Evolutionary conservation across 1,140 invertebrate species (phyloP), one percentile per base, ranked within the genome.

Genomic region (Trissolcus basalis): DNA sequence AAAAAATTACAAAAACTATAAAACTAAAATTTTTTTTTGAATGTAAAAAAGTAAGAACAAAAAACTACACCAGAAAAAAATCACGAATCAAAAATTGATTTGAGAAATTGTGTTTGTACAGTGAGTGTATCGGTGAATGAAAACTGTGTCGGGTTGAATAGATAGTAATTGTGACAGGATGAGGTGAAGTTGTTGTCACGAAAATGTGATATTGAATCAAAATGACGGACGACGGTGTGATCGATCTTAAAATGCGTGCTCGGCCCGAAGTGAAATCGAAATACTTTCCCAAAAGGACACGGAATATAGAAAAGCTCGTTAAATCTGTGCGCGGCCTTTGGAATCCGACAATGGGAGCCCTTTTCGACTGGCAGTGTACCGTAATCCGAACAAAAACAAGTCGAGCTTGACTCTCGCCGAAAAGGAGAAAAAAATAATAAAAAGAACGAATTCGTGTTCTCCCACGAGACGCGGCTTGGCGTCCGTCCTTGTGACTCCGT

Each of bases 371-470:
- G 7, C 43, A n/a, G 43, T 27, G 19, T 44, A 44, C 43, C 43
- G 43, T 44, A 44, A 44, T 44, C 43, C 43, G 43, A 44, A 44
- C 43, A 44, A 44, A 44, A 44, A 44, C 43, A 44, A 44, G 43
- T 13, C n/a, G 12, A 14, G 11, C 43, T 11, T 44, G 8, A 7
- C 8, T 44, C n/a, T 13, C n/a, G n/a, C 8, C 43, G n/a, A 44
- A 44, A 44, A 39, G 9, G n/a, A n/a, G n/a, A n/a, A n/a, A n/a
- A n/a, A n/a, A n/a, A n/a, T n/a, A n/a, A n/a, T n/a, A 39, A 39
- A 44, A 44, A 44, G 43, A 13, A 44, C 13, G 12, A 44, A 13
- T 13, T n/a, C 43, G 13, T 44, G 43, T 12, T 44, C 43, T 44
- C 43, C 43, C 43, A 44, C 43, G 43, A 44, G 43, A 13, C 36